phyloP scores from a whole-genome alignment of 2,113 vertebrate species.

The Porphyrio hochstetteri region DNA sequence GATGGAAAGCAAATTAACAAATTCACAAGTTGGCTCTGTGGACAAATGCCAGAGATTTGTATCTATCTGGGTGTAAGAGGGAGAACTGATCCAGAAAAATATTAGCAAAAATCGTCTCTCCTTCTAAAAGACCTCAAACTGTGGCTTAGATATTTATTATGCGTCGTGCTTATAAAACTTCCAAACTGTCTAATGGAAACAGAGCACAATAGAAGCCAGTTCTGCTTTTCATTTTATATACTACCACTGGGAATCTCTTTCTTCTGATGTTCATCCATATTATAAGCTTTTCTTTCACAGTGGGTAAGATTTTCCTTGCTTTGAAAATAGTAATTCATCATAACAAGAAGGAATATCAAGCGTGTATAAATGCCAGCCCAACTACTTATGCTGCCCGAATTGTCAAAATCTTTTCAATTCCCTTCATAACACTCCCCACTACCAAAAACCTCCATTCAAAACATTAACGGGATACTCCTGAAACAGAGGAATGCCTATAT shows the following conservation, averaged over 20 bases:
- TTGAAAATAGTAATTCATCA: conserved; percentile 39
- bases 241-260: conserved; percentile 57
- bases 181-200: conserved; percentile 58
- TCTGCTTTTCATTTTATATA: conserved; percentile 67
- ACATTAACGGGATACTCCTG: not conserved
- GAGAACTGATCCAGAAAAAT: not conserved
- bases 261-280: conserved; percentile 62
- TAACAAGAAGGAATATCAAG: conserved; percentile 2
- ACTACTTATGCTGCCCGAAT: not conserved
- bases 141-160: conserved; percentile 55
- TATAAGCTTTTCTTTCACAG: conserved; percentile 52
- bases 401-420: conserved; percentile 12
- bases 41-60: conserved; percentile 21
- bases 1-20: conserved; percentile 52
- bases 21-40: not conserved
- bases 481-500: not conserved
- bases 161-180: conserved; percentile 33
- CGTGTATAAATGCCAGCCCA: not conserved
- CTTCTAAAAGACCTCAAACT: conserved; percentile 32
- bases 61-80: not conserved
- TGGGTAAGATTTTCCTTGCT: conserved; percentile 55
- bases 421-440: not conserved
- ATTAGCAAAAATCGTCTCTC: conserved; percentile 13
- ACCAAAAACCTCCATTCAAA: conserved; percentile 17
- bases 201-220: conserved; percentile 50